Evolutionary conservation across 2,113 vertebrate species (phyloP), one percentile per base, ranked within the genome.

Genomic region (Rhegmatorhina hoffmannsi): DNA sequence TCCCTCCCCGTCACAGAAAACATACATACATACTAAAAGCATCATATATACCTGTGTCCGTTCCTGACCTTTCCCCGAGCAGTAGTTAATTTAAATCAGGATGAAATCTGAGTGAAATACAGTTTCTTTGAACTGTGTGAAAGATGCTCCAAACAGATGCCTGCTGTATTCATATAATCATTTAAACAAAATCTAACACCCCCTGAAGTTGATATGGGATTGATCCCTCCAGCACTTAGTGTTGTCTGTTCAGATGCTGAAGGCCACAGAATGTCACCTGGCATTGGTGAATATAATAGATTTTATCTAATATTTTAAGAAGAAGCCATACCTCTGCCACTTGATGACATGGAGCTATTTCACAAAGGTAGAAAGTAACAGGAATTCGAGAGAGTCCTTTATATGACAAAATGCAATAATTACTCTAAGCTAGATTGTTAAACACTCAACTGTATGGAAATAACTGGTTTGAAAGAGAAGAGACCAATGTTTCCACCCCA

Each of bases 81-180:
- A 87, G 53, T 28, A 83, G 76, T 82, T 79, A 79, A 53, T 82
- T 64, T 49, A 83, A 85, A 85, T 62, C n/a, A 80, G 24, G 29
- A 33, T 36, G 50, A 90, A 88, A 87, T 14, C 63, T 70, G 34
- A 91, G 18, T 63, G 72, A 95, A 87, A 89, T 85, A 85, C 0
- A 29, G 34, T 34, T 84, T 82, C 53, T 69, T 21, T 76, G 58
- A 89, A 77, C 11, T 10, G 34, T 70, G 78, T 33, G 46, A 77
- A 94, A 83, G 90, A 88, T 59, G 33, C 4, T 92, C 59, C 34
- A 23, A 95, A 91, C 36, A 92, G 38, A 91, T 55, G 59, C 53
- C 38, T 80, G 62, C 33, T 86, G 20, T 68, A 80, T 83, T 84
- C 82, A 56, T 74, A 55, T 55, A 91, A 79, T 55, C 1, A 3